Evolutionary conservation across 1,140 invertebrate genomes (phyloP).

Genomic region (Cephus cinctus): DNA sequence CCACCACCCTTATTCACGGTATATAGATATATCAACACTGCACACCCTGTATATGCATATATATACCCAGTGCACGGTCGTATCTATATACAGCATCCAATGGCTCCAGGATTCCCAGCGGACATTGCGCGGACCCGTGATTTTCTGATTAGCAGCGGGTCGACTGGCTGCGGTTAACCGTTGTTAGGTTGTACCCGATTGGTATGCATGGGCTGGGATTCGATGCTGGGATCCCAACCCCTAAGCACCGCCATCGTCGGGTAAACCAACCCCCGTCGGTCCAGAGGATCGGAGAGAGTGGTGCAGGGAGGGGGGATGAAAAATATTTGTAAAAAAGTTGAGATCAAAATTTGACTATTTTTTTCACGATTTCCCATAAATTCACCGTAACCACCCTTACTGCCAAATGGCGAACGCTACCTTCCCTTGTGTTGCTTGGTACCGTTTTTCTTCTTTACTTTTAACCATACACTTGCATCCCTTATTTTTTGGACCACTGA

Average conservation of each 20-base stretch:
- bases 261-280: no score
- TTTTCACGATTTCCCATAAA: no score
- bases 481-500: no score
- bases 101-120: slow-evolving; percentile 23
- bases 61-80: background rate
- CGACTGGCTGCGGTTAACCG: slow-evolving; percentile 55
- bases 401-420: no score
- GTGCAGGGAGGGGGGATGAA: no score
- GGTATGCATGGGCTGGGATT: slow-evolving; percentile 57
- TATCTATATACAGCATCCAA: background rate
- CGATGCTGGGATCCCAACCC: slow-evolving; percentile 26
- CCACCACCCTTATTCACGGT: background rate
- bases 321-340: no score
- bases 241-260: slow-evolving; percentile 2
- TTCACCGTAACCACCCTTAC: no score
- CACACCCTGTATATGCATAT: slow-evolving; percentile 6
- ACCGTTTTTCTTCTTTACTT: no score
- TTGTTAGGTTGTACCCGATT: slow-evolving; percentile 53
- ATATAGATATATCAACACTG: background rate
- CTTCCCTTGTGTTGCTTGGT: no score
- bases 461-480: no score
- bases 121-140: slow-evolving; percentile 50
- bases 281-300: no score
- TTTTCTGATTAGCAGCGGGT: slow-evolving; percentile 55
- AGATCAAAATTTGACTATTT: no score